Evolutionary conservation across 2,888 invertebrate species (phyloP).

Genomic region (Nymphalis urticae): DNA sequence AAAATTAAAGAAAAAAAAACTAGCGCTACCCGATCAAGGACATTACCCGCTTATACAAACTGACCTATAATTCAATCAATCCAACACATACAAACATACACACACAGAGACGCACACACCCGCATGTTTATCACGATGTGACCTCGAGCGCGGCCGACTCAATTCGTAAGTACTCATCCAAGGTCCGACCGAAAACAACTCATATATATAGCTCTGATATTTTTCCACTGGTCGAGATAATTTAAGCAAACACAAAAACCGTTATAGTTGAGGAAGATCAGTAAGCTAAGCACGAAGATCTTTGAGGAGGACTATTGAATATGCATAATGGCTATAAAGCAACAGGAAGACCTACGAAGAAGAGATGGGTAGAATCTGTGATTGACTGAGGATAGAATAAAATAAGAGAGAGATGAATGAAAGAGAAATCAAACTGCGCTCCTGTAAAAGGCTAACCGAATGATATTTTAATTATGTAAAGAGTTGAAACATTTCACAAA

Average conservation of each 20-base stretch:
- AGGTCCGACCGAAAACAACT: conserved; percentile 56
- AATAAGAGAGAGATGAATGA: too few species aligned
- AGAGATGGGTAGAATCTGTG: background rate
- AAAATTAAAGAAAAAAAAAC: conserved; percentile 5
- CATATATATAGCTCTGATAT: conserved; percentile 44
- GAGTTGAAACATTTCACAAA: too few species aligned
- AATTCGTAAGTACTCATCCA: conserved; percentile 66
- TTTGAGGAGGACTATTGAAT: conserved; percentile 2
- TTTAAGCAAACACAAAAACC: conserved; percentile 31
- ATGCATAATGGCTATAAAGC: too few species aligned
- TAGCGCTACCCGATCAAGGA: conserved; percentile 35
- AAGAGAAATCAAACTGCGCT: too few species aligned
- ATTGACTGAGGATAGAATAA: too few species aligned
- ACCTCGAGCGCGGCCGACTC: conserved; percentile 61
- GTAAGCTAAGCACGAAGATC: conserved; percentile 23
- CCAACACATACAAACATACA: conserved; percentile 22
- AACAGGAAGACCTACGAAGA: too few species aligned
- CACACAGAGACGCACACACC: conserved; percentile 28
- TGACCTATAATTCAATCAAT: conserved; percentile 47
- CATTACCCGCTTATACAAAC: conserved; percentile 40
- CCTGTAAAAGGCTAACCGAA: too few species aligned
- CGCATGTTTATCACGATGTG: conserved; percentile 49
- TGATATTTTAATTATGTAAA: too few species aligned
- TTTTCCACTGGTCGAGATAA: conserved; percentile 40
- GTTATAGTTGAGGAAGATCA: conserved; percentile 42